A percentile compares a stretch with the other conserved stretches of the same genome.
Conservation (phyloP, 2,888 invertebrate species). For the Aphidius colemani region DNA sequence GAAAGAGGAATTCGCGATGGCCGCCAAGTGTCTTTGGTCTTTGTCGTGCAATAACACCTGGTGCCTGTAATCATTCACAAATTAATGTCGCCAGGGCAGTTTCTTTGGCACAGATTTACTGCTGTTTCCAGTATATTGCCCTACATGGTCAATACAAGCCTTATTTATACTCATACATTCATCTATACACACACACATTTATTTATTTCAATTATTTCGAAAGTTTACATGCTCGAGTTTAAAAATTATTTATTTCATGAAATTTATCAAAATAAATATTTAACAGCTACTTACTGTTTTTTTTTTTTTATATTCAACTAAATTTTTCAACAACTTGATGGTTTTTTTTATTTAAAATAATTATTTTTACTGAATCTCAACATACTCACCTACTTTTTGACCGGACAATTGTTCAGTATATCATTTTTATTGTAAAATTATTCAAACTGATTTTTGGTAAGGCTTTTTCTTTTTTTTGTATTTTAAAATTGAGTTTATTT, state of each 20-base stretch:
- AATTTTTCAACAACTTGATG: too few relatives aligned
- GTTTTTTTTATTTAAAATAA: too few relatives aligned
- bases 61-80: slow-evolving; percentile 59
- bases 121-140: slow-evolving; percentile 36
- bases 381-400: too few relatives aligned
- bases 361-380: background rate
- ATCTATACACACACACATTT: slow-evolving; percentile 22
- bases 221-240: slow-evolving; percentile 7
- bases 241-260: background rate
- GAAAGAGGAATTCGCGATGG: slow-evolving; percentile 25
- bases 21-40: slow-evolving; percentile 24
- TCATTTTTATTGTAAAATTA: too few relatives aligned
- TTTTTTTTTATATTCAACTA: too few relatives aligned
- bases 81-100: slow-evolving; percentile 55
- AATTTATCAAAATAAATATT: slow-evolving; percentile 1
- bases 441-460: too few relatives aligned
- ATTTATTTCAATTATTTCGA: slow-evolving; percentile 51
- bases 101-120: slow-evolving; percentile 52
- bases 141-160: slow-evolving; percentile 46
- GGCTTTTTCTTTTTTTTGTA: too few relatives aligned
- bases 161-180: slow-evolving; percentile 31
- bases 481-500: too few relatives aligned
- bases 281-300: background rate
- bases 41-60: slow-evolving; percentile 46
- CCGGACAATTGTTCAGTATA: too few relatives aligned